These are phyloP conservation scores for Pygoscelis antarcticus DNA, from an alignment of 2,113 vertebrate genomes.

Conservation along the genomic window DNA sequence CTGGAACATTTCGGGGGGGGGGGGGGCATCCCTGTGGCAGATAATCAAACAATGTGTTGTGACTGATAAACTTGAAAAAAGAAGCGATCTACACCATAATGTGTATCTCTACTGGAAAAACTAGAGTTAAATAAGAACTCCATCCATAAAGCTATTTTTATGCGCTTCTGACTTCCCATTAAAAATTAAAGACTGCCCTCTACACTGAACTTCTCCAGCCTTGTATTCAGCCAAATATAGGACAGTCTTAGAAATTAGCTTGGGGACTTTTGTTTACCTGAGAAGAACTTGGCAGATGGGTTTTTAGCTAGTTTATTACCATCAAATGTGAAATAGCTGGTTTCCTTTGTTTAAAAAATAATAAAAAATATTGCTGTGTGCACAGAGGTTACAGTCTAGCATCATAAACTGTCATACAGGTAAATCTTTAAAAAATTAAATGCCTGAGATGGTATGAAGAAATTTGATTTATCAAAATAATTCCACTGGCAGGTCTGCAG, in stretches of 20 bases:
- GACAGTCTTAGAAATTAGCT: background rate
- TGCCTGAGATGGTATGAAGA: background rate
- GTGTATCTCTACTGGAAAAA: background rate
- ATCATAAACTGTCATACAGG: background rate
- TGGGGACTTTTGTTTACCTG: background rate
- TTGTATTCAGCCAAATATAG: background rate
- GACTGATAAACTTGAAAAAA: background rate
- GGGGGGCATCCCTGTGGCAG: background rate
- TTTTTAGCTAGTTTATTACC: background rate
- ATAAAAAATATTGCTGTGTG: background rate
- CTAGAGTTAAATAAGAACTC: background rate
- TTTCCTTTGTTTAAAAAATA: background rate
- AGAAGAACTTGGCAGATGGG: background rate
- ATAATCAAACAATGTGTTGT: background rate
- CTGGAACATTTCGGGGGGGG: background rate
- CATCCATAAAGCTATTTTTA: conserved; percentile 4
- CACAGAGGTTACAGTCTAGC: background rate
- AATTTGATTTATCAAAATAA: background rate
- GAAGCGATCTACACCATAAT: background rate
- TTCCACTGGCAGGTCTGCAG: background rate
- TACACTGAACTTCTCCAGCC: background rate
- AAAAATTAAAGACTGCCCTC: conserved; percentile 43
- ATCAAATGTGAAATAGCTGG: background rate
- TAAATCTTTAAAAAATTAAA: background rate
- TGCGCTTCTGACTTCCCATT: background rate